Conservation (phyloP, 2,888 invertebrate species). For the Melanophora roralis region DNA sequence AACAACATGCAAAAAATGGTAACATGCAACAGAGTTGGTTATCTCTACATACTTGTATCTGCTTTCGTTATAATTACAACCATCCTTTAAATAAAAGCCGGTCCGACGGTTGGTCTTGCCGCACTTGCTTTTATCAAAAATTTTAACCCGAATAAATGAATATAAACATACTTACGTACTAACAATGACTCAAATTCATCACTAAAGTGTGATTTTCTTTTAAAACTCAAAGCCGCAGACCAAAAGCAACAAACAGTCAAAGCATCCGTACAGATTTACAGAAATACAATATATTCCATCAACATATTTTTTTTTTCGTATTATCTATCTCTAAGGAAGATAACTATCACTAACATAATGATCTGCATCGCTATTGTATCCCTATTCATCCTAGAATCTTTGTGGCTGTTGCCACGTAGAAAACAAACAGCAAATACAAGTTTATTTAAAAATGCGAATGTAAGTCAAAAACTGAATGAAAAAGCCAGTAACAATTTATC, state of each 20-base stretch:
- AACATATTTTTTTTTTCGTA: neutral
- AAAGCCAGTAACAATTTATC: slow-evolving; percentile 13
- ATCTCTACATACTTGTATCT: neutral
- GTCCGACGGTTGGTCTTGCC: slow-evolving; percentile 17
- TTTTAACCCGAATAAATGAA: slow-evolving; percentile 35
- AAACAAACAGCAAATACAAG: slow-evolving; percentile 4
- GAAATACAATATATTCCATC: neutral
- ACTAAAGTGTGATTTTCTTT: slow-evolving; percentile 51
- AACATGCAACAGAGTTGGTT: slow-evolving; percentile 52
- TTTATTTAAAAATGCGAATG: slow-evolving; percentile 31
- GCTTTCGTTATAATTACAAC: neutral
- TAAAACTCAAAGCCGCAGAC: neutral
- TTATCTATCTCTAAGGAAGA: slow-evolving; percentile 25
- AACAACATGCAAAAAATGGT: slow-evolving; percentile 24
- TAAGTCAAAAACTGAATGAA: slow-evolving; percentile 16
- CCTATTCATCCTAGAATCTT: slow-evolving; percentile 16
- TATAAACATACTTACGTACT: slow-evolving; percentile 2
- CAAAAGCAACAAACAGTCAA: neutral
- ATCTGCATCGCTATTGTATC: slow-evolving; percentile 22
- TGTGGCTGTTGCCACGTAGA: slow-evolving; percentile 21
- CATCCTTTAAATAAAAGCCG: slow-evolving; percentile 31
- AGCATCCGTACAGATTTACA: no score
- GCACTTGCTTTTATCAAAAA: slow-evolving; percentile 45
- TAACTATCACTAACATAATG: slow-evolving; percentile 41
- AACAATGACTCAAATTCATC: slow-evolving; percentile 31